Conservation (phyloP, 2,888 invertebrate species). For the Asteroscopus sphinx region DNA sequence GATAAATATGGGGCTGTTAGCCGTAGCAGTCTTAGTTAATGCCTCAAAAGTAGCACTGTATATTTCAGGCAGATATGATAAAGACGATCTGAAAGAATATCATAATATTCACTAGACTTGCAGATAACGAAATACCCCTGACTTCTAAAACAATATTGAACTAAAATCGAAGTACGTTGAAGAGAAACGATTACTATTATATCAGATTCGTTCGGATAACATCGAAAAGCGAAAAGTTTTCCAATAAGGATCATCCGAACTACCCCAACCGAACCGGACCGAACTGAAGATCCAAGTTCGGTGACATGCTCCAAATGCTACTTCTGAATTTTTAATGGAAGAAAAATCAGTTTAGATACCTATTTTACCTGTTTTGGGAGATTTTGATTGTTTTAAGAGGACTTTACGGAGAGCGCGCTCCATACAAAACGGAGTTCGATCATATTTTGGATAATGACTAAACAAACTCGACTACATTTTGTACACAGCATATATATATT, state of each 20-base stretch:
- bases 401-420: too few species aligned
- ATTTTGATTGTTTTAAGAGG: neutral
- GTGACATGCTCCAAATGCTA: slow-evolving; percentile 56
- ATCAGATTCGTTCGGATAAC: slow-evolving; percentile 57
- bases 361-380: slow-evolving; percentile 1
- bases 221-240: slow-evolving; percentile 60
- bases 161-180: slow-evolving; percentile 49
- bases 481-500: too few species aligned
- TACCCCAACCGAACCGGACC: slow-evolving; percentile 52
- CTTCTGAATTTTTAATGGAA: slow-evolving; percentile 47
- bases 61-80: too few species aligned
- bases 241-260: slow-evolving; percentile 63
- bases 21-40: too few species aligned
- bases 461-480: too few species aligned
- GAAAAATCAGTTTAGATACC: neutral
- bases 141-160: slow-evolving; percentile 39
- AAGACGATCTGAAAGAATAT: too few species aligned
- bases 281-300: slow-evolving; percentile 52
- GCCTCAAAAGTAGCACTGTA: too few species aligned
- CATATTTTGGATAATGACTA: too few species aligned
- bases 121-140: slow-evolving; percentile 3
- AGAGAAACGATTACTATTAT: slow-evolving; percentile 56
- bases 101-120: too few species aligned
- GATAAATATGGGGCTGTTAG: too few species aligned
- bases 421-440: too few species aligned